Conservation (phyloP, 2,113 vertebrate genomes). For the Pomatostomus ruficeps region DNA sequence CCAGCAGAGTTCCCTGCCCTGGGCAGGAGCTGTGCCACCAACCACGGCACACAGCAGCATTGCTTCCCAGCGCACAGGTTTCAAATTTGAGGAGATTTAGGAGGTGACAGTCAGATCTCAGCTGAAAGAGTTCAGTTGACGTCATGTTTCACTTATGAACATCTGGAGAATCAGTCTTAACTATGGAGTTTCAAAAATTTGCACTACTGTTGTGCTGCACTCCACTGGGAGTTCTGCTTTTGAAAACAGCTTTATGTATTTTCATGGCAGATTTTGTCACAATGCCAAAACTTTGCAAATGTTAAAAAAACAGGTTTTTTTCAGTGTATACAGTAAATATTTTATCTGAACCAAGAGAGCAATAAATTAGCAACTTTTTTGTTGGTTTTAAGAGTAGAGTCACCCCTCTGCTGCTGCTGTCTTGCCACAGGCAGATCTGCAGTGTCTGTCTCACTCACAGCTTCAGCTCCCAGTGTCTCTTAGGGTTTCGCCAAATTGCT, state of each 20-base stretch:
- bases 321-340: background rate
- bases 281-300: background rate
- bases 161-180: background rate
- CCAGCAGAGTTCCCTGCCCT: background rate
- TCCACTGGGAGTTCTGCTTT: background rate
- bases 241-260: background rate
- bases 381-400: background rate
- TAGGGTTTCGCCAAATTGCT: background rate
- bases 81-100: background rate
- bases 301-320: accelerated
- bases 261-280: background rate
- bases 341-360: background rate
- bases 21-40: accelerated
- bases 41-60: background rate
- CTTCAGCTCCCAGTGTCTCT: background rate
- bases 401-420: background rate
- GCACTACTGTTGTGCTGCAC: background rate
- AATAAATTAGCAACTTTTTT: background rate
- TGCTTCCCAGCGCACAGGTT: background rate
- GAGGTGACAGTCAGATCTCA: background rate
- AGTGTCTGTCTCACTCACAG: accelerated
- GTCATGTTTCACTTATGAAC: background rate
- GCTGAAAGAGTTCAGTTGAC: background rate
- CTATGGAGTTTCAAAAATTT: background rate
- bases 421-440: background rate